Evolutionary conservation across 2,113 vertebrate species (phyloP).

Genomic region (Zosterops hypoxanthus): DNA sequence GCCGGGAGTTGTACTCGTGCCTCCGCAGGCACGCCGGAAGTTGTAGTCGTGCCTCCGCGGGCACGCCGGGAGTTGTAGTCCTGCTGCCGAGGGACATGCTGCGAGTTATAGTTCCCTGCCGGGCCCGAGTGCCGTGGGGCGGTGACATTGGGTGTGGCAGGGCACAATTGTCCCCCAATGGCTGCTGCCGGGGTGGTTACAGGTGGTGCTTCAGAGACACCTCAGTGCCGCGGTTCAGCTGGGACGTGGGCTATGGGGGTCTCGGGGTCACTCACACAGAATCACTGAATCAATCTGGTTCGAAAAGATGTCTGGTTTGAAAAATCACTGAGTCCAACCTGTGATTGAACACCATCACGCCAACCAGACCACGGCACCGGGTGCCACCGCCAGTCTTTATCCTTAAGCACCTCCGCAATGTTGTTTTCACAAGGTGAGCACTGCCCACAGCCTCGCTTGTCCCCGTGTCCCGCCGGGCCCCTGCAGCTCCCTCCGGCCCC

Average conservation of each 20-base stretch:
- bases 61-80: neutral
- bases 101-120: neutral
- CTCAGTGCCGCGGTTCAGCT: too few relatives aligned
- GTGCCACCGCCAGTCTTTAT: neutral
- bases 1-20: fast-evolving
- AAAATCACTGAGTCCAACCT: neutral
- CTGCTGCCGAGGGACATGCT: fast-evolving
- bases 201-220: neutral
- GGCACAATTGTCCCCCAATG: neutral
- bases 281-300: neutral
- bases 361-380: neutral
- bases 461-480: neutral
- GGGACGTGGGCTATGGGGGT: fast-evolving
- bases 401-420: neutral
- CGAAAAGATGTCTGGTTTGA: neutral
- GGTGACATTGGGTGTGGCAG: neutral
- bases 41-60: fast-evolving
- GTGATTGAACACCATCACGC: neutral
- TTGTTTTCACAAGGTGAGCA: neutral
- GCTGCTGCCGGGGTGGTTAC: too few relatives aligned
- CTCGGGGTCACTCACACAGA: neutral
- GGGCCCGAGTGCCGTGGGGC: neutral
- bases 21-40: neutral
- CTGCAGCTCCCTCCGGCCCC: too few relatives aligned
- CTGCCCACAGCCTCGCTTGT: neutral